These are phyloP conservation scores for Zaprionus gabonicus DNA, from an alignment of 1,140 invertebrate species.

Conservation along the genomic window DNA sequence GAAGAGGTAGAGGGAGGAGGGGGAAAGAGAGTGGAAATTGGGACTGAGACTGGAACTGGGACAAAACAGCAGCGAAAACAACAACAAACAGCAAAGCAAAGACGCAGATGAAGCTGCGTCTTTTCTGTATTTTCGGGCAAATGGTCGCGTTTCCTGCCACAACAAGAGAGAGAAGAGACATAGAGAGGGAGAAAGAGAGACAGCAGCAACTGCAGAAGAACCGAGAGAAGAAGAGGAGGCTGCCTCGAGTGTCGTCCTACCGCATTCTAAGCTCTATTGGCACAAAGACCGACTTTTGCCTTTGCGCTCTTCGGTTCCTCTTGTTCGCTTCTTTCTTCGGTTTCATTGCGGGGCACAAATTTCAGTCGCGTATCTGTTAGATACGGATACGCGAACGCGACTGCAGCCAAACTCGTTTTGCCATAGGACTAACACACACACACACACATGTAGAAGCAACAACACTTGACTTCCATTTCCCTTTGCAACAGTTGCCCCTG, in stretches of 20 bases:
- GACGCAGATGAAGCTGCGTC: slow-evolving; percentile 23
- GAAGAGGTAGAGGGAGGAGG: background rate
- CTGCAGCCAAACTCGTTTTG: slow-evolving; percentile 65
- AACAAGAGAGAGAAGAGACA: slow-evolving; percentile 22
- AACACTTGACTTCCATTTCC: slow-evolving; percentile 15
- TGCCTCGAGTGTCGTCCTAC: slow-evolving; percentile 56
- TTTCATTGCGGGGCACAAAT: slow-evolving; percentile 49
- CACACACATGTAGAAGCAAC: background rate
- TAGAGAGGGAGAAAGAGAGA: background rate
- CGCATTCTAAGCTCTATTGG: slow-evolving; percentile 82
- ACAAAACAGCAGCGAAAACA: slow-evolving; percentile 15
- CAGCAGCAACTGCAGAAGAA: slow-evolving; percentile 19
- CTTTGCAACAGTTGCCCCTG: slow-evolving; percentile 4
- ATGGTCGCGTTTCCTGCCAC: slow-evolving; percentile 60
- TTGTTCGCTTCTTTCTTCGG: slow-evolving; percentile 14
- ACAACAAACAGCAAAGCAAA: slow-evolving; percentile 22
- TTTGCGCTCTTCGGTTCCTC: slow-evolving; percentile 39
- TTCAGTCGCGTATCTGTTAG: slow-evolving; percentile 64
- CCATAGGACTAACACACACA: slow-evolving; percentile 51
- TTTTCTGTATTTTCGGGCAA: slow-evolving; percentile 13
- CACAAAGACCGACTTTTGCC: slow-evolving; percentile 78
- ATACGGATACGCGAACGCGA: slow-evolving; percentile 48
- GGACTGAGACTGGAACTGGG: slow-evolving; percentile 21
- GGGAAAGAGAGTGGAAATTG: background rate
- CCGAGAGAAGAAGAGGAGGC: slow-evolving; percentile 5